Evolutionary conservation across 2,797 vertebrate species (phyloP).

Genomic region (Lacerta agilis): DNA sequence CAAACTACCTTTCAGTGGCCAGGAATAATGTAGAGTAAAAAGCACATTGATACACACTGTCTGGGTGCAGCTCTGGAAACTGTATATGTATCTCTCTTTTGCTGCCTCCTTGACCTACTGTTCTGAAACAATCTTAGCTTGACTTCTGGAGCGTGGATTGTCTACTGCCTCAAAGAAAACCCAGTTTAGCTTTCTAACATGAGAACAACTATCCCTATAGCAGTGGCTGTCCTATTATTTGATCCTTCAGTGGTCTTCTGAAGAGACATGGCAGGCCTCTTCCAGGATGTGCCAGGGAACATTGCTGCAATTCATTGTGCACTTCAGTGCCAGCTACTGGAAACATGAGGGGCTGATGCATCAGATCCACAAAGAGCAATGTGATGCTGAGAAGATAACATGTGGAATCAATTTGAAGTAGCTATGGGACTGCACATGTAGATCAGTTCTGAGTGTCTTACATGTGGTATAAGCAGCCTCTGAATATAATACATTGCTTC

Average conservation of each 20-base stretch:
- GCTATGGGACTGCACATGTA: neutral
- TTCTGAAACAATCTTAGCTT: neutral
- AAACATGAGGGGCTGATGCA: neutral
- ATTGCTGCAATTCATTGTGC: neutral
- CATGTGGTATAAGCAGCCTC: slow-evolving; percentile 33
- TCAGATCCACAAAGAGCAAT: neutral
- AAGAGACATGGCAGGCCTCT: neutral
- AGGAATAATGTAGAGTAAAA: neutral
- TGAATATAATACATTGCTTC: slow-evolving; percentile 19
- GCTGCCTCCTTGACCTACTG: neutral
- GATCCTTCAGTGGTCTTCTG: neutral
- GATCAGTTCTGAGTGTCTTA: neutral
- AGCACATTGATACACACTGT: neutral
- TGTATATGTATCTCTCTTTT: neutral
- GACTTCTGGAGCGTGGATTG: neutral
- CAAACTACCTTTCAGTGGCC: neutral
- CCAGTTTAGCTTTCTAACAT: neutral
- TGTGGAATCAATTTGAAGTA: neutral
- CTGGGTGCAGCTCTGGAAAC: neutral
- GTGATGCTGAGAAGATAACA: neutral
- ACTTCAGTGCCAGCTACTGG: neutral
- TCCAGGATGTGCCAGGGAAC: neutral
- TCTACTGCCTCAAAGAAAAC: neutral
- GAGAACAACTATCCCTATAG: neutral
- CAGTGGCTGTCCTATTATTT: neutral